A percentile compares a stretch with the other conserved stretches of the same genome.
Conservation (phyloP, 2,888 invertebrate species). For the Empis livida region DNA sequence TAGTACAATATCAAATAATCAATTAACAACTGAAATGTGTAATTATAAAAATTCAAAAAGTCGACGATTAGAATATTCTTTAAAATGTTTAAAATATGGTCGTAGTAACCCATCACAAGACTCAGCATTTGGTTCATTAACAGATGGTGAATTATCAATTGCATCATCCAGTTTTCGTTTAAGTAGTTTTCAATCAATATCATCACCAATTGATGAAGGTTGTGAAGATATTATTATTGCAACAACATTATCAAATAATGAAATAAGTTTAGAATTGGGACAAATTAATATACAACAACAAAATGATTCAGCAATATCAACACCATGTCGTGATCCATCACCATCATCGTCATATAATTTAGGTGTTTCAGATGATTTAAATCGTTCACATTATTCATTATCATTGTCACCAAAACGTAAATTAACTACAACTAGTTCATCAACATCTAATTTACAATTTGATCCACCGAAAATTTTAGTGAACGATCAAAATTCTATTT, state of each 20-base stretch:
- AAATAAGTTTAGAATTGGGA: slow-evolving; percentile 30
- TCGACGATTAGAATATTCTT: slow-evolving; percentile 35
- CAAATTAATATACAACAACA: slow-evolving; percentile 20
- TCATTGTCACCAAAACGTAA: slow-evolving; percentile 32
- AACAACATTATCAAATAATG: slow-evolving; percentile 24
- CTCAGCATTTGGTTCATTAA: slow-evolving; percentile 35
- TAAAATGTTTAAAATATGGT: slow-evolving; percentile 34
- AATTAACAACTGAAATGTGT: slow-evolving; percentile 34
- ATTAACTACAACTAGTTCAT: slow-evolving; percentile 22
- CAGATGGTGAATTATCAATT: slow-evolving; percentile 35
- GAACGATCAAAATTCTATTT: slow-evolving; percentile 36
- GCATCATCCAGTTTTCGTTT: slow-evolving; percentile 34
- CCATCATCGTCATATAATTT: slow-evolving; percentile 16
- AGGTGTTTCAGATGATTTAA: background rate
- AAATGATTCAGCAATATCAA: slow-evolving; percentile 33
- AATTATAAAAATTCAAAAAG: slow-evolving; percentile 35
- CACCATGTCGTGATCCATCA: slow-evolving; percentile 31
- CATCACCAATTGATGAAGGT: slow-evolving; percentile 36
- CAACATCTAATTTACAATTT: slow-evolving; percentile 22
- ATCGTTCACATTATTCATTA: slow-evolving; percentile 21
- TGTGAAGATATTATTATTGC: slow-evolving; percentile 35
- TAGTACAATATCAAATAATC: slow-evolving; percentile 26
- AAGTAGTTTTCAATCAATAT: slow-evolving; percentile 35
- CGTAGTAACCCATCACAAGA: slow-evolving; percentile 37
- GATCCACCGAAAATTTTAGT: slow-evolving; percentile 37